Percentiles rank a stretch among this genome's conserved stretches.
Conservation (phyloP, 2,797 vertebrate species). For the Falco berigora region DNA sequence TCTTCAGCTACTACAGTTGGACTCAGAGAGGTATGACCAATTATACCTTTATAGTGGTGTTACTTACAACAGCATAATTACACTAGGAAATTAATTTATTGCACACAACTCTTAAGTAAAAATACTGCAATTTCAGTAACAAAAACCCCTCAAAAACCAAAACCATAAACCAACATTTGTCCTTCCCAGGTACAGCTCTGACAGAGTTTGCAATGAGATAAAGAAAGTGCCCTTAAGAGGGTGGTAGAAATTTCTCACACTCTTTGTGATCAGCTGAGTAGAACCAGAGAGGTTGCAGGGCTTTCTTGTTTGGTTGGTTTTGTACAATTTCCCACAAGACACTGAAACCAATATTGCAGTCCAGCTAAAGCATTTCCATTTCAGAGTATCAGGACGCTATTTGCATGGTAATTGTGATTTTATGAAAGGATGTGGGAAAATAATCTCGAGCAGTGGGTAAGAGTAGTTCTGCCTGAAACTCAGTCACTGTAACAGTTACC, state of each 20-base stretch:
- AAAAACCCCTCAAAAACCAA: not conserved
- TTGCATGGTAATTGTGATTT: not conserved
- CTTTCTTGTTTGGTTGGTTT: not conserved
- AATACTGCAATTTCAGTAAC: not conserved
- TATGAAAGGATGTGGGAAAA: not conserved
- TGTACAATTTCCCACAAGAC: not conserved
- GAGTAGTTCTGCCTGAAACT: not conserved
- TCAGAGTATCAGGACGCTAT: not conserved
- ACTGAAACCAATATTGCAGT: not conserved
- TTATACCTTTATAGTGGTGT: not conserved
- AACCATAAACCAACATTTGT: not conserved
- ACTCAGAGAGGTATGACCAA: not conserved
- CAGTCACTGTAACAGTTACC: not conserved
- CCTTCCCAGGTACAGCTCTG: not conserved
- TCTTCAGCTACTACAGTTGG: not conserved
- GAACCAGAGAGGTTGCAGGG: not conserved
- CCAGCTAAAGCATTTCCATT: not conserved
- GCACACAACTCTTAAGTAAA: not conserved
- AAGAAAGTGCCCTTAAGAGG: not conserved
- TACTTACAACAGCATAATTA: not conserved
- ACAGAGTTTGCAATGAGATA: not conserved
- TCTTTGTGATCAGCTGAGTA: not conserved
- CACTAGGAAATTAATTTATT: not conserved
- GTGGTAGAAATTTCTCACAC: not conserved
- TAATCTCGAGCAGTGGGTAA: not conserved